Evolutionary conservation across 2,888 invertebrate genomes (phyloP), one percentile per base, ranked within the genome.

Genomic region (Gerosis bhagava): DNA sequence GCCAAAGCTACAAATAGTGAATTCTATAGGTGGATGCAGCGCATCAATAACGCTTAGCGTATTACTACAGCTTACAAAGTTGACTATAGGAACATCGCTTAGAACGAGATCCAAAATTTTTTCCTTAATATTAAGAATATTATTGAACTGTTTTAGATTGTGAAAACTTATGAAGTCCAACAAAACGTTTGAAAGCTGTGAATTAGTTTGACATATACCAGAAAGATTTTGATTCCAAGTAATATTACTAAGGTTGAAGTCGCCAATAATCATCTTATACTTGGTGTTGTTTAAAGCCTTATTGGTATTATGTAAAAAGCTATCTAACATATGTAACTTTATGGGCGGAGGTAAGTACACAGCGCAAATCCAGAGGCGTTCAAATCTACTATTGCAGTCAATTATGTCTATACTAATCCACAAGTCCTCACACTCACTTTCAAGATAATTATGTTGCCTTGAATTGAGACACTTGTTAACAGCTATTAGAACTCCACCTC

Each of bases 341-440:
- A 41, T 1, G 1, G 41, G 41, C 3, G 41, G 41, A 4, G 41
- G 31, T 1, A 41, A 13, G 22, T 41, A 41, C 3, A 22, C 29
- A 2, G 41, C 29, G 8, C 41, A 41, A 2, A 41, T 41, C 2
- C 29, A 16, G 10, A 41, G 41, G 13, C 7, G 8, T 10, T 41
- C 41, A 11, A 22, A 31, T 24, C 24, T 41, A 5, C 6, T 41
- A 3, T 19, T 31, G 1, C 1, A 11, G 7, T 31, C 22, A 2
- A 31, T 12, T 11, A 41, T 16, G 12, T 41, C 41, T 12, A 41
- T 6, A 16, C 41, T 15, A 5, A 41, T 11, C 41, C 41, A 41
- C 3, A 41, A 10, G 13, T 41, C 41, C 16, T 41, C 41, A 7
- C 41, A 41, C 7, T 41, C 29, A 41, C 41, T 41, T 8, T 41